Evolutionary conservation across 2,888 invertebrate species (phyloP), one percentile per base, ranked within the genome.

Genomic region (Steinernema carpocapsae): DNA sequence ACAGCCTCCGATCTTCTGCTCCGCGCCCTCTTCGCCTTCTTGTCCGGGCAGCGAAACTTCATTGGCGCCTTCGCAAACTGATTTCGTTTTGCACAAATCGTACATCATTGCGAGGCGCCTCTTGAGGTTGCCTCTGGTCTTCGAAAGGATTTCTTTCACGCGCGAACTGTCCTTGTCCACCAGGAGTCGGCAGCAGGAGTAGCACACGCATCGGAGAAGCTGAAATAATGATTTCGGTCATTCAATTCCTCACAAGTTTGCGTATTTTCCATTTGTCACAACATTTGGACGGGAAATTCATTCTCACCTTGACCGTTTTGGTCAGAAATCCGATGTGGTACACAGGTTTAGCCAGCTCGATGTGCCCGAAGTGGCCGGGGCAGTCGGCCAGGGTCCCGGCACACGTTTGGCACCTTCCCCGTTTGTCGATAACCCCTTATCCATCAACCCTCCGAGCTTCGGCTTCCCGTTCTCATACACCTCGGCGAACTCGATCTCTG

Each of bases 361-460:
- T 93, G 88, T 99, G 99, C 2, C 97, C 99, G 90, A 99, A 99
- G 89, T 99, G 99, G 0, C 99, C 99, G 1, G 99, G 97, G 88
- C 99, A 99, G 89, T 97, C 97, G 0, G 95, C 94, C 94, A 97
- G 94, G 87, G 95, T 96, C 64, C 97, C 91, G 77, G 96, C 95
- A 88, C 96, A 97, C 0, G 96, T 97, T 88, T 82, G 81, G 64
- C 86, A 86, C 17, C 82, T 94, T 87, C 96, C 96, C 76, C 95
- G 91, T 82, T 97, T 91, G 88, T 99, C 97, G 56, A 97, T 94
- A 76, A 96, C 96, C 84, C 97, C 99, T 90, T 99, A 89, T 99
- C 99, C 97, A 99, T 99, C 79, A 99, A 92, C 42, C 99, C 99
- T 0, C 97, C 96, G 77, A 97, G 89, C 88, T 99, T 99, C 0